A percentile compares a stretch with the other conserved stretches of the same genome.
phyloP scores from a whole-genome alignment of 2,888 invertebrate genomes.

The Fissipunctia ypsillon region DNA sequence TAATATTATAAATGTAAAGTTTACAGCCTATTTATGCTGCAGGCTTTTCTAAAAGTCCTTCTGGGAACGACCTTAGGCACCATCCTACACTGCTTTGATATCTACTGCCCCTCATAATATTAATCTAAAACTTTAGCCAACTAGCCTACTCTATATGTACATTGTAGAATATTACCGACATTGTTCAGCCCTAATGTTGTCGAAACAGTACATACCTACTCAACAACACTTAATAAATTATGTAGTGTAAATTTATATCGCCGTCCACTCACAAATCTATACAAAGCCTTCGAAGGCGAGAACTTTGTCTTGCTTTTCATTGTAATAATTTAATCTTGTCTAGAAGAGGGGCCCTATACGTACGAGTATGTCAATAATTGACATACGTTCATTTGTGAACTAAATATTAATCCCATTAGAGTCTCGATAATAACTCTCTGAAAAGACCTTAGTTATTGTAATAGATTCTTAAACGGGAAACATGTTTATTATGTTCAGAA shows the following conservation, averaged over 20 bases:
- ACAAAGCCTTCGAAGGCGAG: conserved; percentile 21
- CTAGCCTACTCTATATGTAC: background rate
- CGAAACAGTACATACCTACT: background rate
- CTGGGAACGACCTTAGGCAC: background rate
- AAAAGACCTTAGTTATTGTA: conserved; percentile 1
- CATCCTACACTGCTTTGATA: conserved; percentile 2
- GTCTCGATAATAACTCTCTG: conserved; percentile 7
- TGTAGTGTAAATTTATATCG: conserved; percentile 15
- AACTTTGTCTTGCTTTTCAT: conserved; percentile 25
- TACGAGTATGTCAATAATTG: background rate
- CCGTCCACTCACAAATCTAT: conserved; percentile 15
- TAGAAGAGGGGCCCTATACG: background rate
- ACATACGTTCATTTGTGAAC: conserved; percentile 16
- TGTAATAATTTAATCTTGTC: conserved; percentile 38
- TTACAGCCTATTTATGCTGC: background rate
- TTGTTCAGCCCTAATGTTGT: conserved; percentile 1
- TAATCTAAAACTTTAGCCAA: background rate
- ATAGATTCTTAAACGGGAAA: background rate
- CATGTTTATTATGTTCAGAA: background rate
- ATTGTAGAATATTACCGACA: background rate
- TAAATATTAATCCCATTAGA: conserved; percentile 15
- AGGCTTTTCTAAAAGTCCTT: background rate
- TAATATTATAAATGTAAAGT: no score
- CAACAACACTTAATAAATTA: conserved; percentile 29
- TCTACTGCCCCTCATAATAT: background rate